Conservation (phyloP, 2,888 invertebrate genomes). For the Empis stercorea region DNA sequence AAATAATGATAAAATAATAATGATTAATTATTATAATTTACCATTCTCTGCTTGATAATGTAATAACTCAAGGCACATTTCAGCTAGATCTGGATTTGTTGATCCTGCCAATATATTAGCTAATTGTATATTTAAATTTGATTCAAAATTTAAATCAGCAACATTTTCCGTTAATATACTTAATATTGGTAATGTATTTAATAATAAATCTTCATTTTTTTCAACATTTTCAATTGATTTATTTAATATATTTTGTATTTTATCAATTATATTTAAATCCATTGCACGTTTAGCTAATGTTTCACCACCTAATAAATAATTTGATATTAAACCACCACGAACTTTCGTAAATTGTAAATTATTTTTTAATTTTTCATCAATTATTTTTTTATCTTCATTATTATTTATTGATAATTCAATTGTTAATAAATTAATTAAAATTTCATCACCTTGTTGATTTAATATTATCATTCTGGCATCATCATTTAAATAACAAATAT, state of each 20-base stretch:
- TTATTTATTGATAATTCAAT: conserved; percentile 21
- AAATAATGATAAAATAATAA: no score
- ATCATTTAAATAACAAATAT: conserved; percentile 81
- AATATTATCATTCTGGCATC: conserved; percentile 44
- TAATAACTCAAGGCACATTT: conserved; percentile 62
- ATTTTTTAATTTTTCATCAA: conserved; percentile 25
- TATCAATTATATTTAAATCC: conserved; percentile 41
- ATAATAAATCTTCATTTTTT: conserved; percentile 43
- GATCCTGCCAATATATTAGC: conserved; percentile 48
- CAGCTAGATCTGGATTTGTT: conserved; percentile 56
- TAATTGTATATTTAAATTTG: conserved; percentile 43
- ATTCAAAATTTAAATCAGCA: conserved; percentile 44
- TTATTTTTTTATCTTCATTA: conserved; percentile 19
- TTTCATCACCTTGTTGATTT: conserved; percentile 39
- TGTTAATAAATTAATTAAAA: conserved; percentile 36
- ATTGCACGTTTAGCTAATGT: conserved; percentile 48
- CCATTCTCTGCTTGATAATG: conserved; percentile 66
- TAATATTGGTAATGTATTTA: conserved; percentile 44
- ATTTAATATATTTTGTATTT: conserved; percentile 41
- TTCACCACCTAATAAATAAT: conserved; percentile 63
- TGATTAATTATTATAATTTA: conserved; percentile 25
- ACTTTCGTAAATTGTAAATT: conserved; percentile 46
- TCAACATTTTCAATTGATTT: conserved; percentile 36
- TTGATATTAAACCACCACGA: conserved; percentile 63
- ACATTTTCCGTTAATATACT: conserved; percentile 50